Evolutionary conservation across 2,797 vertebrate species (phyloP).

Genomic region (Valencia hispanica): DNA sequence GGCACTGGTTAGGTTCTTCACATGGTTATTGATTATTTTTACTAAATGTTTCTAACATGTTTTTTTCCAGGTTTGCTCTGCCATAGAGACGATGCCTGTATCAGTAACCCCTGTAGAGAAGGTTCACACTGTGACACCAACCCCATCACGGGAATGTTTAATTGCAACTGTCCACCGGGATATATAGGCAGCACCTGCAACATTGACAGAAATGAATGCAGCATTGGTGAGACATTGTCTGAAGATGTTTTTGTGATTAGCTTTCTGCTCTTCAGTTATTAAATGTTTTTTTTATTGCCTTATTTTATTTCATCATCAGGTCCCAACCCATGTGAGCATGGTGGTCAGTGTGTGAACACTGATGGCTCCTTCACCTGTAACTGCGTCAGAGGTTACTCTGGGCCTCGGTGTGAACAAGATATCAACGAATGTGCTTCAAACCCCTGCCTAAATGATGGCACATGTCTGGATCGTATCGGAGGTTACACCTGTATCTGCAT

Average conservation of each 20-base stretch:
- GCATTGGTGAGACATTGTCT: constrained; percentile 76
- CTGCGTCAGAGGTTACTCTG: constrained; percentile 87
- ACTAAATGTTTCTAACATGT: neutral
- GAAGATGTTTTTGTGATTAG: neutral
- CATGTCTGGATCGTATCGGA: constrained; percentile 94
- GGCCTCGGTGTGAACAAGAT: constrained; percentile 93
- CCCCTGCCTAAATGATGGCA: constrained; percentile 93
- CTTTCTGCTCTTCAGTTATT: neutral
- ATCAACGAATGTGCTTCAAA: constrained; percentile 93
- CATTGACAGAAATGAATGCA: constrained; percentile 82
- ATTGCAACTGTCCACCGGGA: constrained; percentile 84
- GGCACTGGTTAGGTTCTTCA: neutral
- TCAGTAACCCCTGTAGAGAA: constrained; percentile 83
- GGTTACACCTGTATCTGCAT: constrained; percentile 95
- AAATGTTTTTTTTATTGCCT: neutral
- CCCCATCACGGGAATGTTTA: constrained; percentile 84
- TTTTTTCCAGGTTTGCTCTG: constrained; percentile 80
- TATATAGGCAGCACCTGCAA: constrained; percentile 83
- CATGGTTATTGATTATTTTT: neutral
- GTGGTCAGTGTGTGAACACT: constrained; percentile 91
- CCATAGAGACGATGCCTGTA: constrained; percentile 83
- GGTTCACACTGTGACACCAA: constrained; percentile 86
- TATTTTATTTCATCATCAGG: constrained; percentile 70
- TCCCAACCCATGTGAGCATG: constrained; percentile 92
- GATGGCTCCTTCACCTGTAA: constrained; percentile 93